Base-by-base conservation (phyloP, 1,140 invertebrate species). In the Acyrthosiphon pisum region DNA sequence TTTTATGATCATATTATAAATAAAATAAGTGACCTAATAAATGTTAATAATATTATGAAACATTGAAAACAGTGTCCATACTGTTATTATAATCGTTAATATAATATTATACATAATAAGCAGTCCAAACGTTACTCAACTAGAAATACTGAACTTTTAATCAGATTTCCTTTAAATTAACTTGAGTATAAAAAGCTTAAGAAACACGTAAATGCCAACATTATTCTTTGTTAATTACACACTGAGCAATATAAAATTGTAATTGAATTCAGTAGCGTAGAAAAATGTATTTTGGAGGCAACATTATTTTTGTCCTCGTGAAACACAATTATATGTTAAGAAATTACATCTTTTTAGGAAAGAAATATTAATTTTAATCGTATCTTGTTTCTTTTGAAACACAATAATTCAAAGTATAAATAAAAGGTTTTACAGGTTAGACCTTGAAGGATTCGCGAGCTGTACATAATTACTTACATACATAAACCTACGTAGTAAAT, bases 151-250 rank as follows among this genome's bases (percentile, higher is more conserved):
- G 46, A 35, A 50, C 18, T 88, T 88, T 88, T 50, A 88, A 50
- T 50, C 86, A 53, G 2, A 48, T 50, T 88, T 35, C 46, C 46
- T 89, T 89, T 53, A 8, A 26, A 53, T 37, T 89, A 53, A 89
- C 35, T 53, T 20, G 22, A 37, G 46, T 37, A 89, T 48, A 89
- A 89, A 89, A 89, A 53, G n/a, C 6, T 20, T 89, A 89, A 20
- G 22, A n/a, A 53, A 89, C n/a, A 53, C 18, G 48, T 53, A 53
- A 88, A 53, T 35, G 20, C 8, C n/a, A 53, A 89, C 20, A 89
- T 89, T 89, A 89, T 89, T 89, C 46, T 88, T 35, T 20, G 86
- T 6, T 88, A 88, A 88, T 88, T 88, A 50, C 86, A 50, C 46
- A 50, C 86, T 35, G n/a, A 22, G 30, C 6, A 50, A 35, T 50